A percentile compares a stretch with the other conserved stretches of the same genome.
These are phyloP conservation scores for Ceuthmochares aereus DNA, from an alignment of 2,113 vertebrate genomes.

Conservation along the genomic window DNA sequence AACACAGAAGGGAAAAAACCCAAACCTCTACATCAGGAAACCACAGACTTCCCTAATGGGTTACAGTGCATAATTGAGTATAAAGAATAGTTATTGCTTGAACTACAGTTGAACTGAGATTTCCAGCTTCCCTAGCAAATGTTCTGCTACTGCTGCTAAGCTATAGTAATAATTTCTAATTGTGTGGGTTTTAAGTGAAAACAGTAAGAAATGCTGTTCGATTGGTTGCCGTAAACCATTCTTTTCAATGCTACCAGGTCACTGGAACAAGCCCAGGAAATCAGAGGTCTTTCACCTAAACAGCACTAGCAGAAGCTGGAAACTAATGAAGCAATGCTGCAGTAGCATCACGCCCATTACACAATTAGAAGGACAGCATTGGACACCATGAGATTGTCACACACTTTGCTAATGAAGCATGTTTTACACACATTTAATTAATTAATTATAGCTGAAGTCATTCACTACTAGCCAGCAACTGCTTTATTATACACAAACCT, in stretches of 20 bases:
- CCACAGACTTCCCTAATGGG: constrained; percentile 73
- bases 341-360: constrained; percentile 49
- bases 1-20: not conserved
- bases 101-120: constrained; percentile 75
- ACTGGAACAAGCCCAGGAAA: constrained; percentile 33
- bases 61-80: constrained; percentile 72
- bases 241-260: not conserved
- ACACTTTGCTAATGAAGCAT: constrained; percentile 68
- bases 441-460: constrained; percentile 68
- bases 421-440: constrained; percentile 72
- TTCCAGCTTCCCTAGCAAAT: constrained; percentile 69
- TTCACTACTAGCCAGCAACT: constrained; percentile 54
- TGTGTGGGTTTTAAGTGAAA: constrained; percentile 68
- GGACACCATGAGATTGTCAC: constrained; percentile 40
- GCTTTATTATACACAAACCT: constrained; percentile 65
- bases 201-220: constrained; percentile 55
- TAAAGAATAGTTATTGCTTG: constrained; percentile 75
- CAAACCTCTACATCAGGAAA: constrained; percentile 44
- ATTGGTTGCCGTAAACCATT: constrained; percentile 36
- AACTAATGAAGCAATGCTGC: constrained; percentile 54
- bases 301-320: constrained; percentile 7
- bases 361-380: constrained; percentile 32
- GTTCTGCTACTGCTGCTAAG: constrained; percentile 61
- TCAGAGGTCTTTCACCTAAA: constrained; percentile 31
- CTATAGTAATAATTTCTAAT: constrained; percentile 64